phyloP scores from a whole-genome alignment of 1,140 invertebrate species.

The Caenorhabditis elegans region WBcel235 BX284602.5:4070001-4070500 shows the following conservation, averaged over 20 bases:
- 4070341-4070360: no score
- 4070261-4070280: constrained; percentile 52
- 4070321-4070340: no score
- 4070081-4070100: neutral
- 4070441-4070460: constrained; percentile 54
- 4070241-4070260: constrained; percentile 54
- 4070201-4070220: constrained; percentile 18
- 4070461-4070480: constrained; percentile 33
- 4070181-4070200: constrained; percentile 35
- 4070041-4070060: neutral
- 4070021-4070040: neutral
- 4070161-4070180: constrained; percentile 43
- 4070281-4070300: constrained; percentile 48
- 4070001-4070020: neutral
- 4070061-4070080: neutral
- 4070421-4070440: constrained; percentile 52
- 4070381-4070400: no score
- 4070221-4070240: constrained; percentile 48
- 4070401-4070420: constrained; percentile 9
- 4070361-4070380: no score
- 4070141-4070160: constrained; percentile 2
- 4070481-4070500: constrained; percentile 33
- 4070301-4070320: no score
- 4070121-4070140: neutral
- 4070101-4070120: neutral